These are phyloP conservation scores for Eupithecia exiguata DNA, from an alignment of 2,888 invertebrate species.

Conservation along the genomic window DNA sequence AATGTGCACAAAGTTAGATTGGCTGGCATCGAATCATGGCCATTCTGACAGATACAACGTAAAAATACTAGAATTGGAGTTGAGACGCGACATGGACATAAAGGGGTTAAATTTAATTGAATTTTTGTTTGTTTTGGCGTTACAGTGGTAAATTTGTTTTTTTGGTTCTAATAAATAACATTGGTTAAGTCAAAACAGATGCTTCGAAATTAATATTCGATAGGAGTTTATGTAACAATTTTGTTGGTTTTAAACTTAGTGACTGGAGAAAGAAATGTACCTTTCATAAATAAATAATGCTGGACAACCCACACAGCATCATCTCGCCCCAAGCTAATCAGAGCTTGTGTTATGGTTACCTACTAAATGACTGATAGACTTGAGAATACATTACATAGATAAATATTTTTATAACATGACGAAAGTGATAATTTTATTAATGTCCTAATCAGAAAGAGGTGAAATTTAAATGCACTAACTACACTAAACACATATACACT, in stretches of 20 bases:
- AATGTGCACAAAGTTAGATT: constrained; percentile 77
- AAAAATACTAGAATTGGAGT: constrained; percentile 62
- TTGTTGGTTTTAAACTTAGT: not conserved
- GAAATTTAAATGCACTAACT: not conserved
- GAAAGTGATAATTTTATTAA: too few species aligned
- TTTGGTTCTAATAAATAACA: not conserved
- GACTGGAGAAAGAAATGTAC: not conserved
- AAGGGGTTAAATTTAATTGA: constrained; percentile 38
- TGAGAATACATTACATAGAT: too few species aligned
- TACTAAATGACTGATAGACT: too few species aligned
- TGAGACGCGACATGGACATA: constrained; percentile 46
- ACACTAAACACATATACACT: too few species aligned
- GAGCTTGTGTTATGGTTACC: too few species aligned
- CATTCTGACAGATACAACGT: constrained; percentile 66
- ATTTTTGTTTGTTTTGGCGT: constrained; percentile 22
- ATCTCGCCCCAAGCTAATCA: too few species aligned
- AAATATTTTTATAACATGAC: too few species aligned
- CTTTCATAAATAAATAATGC: too few species aligned
- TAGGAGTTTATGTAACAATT: not conserved
- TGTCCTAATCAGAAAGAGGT: not conserved
- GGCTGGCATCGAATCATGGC: constrained; percentile 69
- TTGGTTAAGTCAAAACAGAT: not conserved
- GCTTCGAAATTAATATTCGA: not conserved
- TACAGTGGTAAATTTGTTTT: not conserved
- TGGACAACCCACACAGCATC: too few species aligned